These are phyloP conservation scores for Lanius ludovicianus DNA, from an alignment of 2,113 vertebrate species.

Conservation along the genomic window DNA sequence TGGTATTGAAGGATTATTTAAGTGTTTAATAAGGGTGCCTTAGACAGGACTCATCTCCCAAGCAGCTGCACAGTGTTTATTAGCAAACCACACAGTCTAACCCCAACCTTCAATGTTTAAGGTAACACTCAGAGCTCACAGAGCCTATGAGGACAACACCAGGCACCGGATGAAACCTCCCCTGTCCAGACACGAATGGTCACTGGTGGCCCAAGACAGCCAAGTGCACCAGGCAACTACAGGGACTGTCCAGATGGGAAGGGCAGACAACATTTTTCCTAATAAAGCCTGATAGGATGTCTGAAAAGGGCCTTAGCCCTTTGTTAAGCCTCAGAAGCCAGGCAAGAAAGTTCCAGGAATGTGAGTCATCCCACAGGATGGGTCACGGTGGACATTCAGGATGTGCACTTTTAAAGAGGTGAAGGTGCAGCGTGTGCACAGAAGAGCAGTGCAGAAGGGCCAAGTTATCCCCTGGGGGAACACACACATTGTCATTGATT, in stretches of 20 bases:
- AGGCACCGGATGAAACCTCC: not conserved
- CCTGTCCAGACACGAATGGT: fast-evolving
- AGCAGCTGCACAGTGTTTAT: not conserved
- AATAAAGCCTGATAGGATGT: slow-evolving; percentile 62
- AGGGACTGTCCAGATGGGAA: not conserved
- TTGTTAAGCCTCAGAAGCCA: slow-evolving; percentile 40
- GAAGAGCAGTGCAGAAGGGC: not conserved
- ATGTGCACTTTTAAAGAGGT: slow-evolving; percentile 56
- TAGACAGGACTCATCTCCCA: not conserved
- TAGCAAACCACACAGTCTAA: fast-evolving
- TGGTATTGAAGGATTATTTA: not conserved
- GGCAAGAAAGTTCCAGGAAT: slow-evolving; percentile 68
- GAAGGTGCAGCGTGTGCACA: slow-evolving; percentile 45
- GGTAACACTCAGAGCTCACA: not conserved
- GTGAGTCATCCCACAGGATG: slow-evolving; percentile 55
- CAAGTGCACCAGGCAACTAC: not conserved
- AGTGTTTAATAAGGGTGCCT: not conserved
- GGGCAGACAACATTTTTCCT: slow-evolving; percentile 33
- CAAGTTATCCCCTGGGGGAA: not conserved
- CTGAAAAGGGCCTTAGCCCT: not conserved
- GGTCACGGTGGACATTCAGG: slow-evolving; percentile 49
- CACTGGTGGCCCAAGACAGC: not conserved
- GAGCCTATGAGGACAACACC: not conserved
- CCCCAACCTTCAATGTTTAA: not conserved
- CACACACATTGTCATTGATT: not conserved